phyloP scores from a whole-genome alignment of 1,140 invertebrate genomes.

The Bombus impatiens region DNA sequence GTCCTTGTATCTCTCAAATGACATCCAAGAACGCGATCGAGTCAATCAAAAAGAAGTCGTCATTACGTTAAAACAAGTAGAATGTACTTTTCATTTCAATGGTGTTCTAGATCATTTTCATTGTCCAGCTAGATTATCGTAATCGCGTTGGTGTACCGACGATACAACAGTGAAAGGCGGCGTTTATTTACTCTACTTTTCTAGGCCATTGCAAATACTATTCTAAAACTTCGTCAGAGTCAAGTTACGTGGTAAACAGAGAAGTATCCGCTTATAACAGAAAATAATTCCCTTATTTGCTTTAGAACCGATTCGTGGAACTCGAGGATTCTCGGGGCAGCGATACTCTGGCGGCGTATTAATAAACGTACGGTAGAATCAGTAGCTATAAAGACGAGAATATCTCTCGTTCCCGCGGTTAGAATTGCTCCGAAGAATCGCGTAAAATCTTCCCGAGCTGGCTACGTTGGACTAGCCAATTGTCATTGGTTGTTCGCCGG shows the following conservation, averaged over 20 bases:
- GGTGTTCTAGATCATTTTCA: too few species aligned
- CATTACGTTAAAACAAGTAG: too few species aligned
- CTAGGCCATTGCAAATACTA: not conserved
- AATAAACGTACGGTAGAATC: constrained; percentile 26
- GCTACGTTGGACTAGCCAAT: constrained; percentile 35
- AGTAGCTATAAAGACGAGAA: not conserved
- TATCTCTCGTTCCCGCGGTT: constrained; percentile 2
- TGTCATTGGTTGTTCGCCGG: constrained; percentile 56
- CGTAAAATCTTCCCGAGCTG: constrained; percentile 3
- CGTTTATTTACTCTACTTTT: not conserved
- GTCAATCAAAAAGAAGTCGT: too few species aligned
- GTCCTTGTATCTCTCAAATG: too few species aligned
- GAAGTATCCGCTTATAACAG: too few species aligned
- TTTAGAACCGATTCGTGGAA: not conserved
- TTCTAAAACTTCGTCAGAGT: not conserved
- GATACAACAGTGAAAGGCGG: too few species aligned
- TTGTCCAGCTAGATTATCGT: too few species aligned
- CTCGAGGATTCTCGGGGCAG: not conserved
- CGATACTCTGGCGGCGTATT: not conserved
- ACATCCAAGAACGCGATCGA: too few species aligned
- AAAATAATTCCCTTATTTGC: too few species aligned
- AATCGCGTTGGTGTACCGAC: too few species aligned
- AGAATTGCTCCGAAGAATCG: not conserved
- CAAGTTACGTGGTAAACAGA: not conserved
- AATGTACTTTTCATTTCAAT: too few species aligned